Base-by-base conservation (phyloP, 2,888 invertebrate species). In the Aplocera efformata region DNA sequence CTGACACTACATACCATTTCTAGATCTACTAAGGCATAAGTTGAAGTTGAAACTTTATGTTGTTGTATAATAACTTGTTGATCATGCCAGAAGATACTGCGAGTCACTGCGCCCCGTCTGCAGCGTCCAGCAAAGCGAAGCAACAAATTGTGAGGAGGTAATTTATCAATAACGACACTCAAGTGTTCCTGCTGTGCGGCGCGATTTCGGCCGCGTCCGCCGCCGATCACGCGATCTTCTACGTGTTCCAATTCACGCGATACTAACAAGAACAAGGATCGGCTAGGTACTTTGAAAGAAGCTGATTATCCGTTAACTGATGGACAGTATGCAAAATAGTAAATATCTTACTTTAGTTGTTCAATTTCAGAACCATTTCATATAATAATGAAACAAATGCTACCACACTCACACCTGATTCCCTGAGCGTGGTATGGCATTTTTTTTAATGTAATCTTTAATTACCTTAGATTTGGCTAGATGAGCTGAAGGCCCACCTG, bases 131-230 rank as follows among this genome's bases (percentile, higher is more conserved):
- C 55, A 54, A 57, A 48, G 54, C 59, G 60, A 65, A 76, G 69
- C 67, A 61, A 54, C 61, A 74, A 77, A 77, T 81, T 77, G 79
- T 72, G 29, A 33, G 29, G 63, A 52, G 60, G 84, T 82, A 86
- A 86, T 86, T 86, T 86, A 85, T 85, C 85, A 86, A 86, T 86
- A 85, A 85, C 78, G 83, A 79, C 79, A 80, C 75, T 74, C 55
- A 75, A 85, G 84, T 79, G 82, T 85, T 85, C 85, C 85, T 82
- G 84, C 67, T 74, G 53, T 33, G 56, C 63, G 63, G 50, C 59
- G 64, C 68, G 76, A 76, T 80, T 85, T 85, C 72, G 84, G 82
- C 66, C 64, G 70, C 13, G 13, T 17, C 65, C 70, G 63, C 55
- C 61, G 51, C 21, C 60, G 59, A 66, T 58, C 45, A 40, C 40